These are phyloP conservation scores for Tigriopus californicus DNA, from an alignment of 2,888 invertebrate species.

Conservation along the genomic window DNA sequence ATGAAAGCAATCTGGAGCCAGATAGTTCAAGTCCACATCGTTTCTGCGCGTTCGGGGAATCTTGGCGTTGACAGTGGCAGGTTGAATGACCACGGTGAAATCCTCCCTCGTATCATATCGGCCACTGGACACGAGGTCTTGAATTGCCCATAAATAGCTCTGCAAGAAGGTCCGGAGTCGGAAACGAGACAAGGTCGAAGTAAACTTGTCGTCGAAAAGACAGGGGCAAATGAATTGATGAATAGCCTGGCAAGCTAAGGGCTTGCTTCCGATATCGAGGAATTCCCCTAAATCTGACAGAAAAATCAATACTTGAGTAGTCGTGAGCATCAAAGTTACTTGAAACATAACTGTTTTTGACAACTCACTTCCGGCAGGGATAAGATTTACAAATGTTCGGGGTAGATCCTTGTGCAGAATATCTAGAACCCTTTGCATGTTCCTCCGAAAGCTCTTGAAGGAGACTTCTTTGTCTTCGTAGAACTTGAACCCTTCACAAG, in stretches of 20 bases:
- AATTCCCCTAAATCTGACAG: constrained; percentile 30
- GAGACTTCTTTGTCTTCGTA: neutral
- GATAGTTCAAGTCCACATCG: constrained; percentile 31
- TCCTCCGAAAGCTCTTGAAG: neutral
- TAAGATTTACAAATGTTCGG: constrained; percentile 37
- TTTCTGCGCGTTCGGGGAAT: constrained; percentile 16
- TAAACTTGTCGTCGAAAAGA: constrained; percentile 30
- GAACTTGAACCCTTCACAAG: neutral
- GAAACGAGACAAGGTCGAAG: constrained; percentile 22
- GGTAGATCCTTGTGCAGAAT: constrained; percentile 39
- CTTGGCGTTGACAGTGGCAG: constrained; percentile 24
- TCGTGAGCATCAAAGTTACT: too few species aligned
- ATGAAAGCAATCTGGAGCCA: constrained; percentile 44
- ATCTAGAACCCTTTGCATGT: constrained; percentile 33
- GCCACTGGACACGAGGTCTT: constrained; percentile 30
- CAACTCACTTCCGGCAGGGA: constrained; percentile 33
- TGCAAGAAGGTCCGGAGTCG: constrained; percentile 32
- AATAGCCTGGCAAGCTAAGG: constrained; percentile 29
- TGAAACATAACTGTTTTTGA: too few species aligned
- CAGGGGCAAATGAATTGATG: constrained; percentile 39
- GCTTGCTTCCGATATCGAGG: constrained; percentile 27
- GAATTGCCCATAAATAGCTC: constrained; percentile 35
- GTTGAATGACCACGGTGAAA: constrained; percentile 39
- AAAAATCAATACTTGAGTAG: too few species aligned
- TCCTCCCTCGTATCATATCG: constrained; percentile 35